phyloP scores from a whole-genome alignment of 2,797 vertebrate genomes.

The Caiman crocodilus region DNA sequence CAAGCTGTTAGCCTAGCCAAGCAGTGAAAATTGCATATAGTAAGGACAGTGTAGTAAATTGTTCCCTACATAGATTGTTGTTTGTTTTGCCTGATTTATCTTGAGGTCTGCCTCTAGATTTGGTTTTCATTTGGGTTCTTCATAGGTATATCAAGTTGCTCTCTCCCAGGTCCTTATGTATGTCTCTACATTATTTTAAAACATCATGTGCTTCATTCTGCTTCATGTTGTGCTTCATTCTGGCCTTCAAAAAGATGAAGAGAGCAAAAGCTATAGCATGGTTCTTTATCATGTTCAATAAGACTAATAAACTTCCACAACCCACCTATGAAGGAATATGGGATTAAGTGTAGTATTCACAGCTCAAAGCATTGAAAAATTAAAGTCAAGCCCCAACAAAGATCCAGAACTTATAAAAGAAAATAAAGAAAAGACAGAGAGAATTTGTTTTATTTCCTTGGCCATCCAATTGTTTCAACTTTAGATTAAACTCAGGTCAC shows the following conservation, averaged over 20 bases:
- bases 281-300: background rate
- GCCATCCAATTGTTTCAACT: too few species aligned
- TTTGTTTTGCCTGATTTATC: background rate
- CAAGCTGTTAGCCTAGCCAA: background rate
- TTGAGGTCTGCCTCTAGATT: background rate
- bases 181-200: slow-evolving; percentile 18
- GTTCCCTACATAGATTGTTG: background rate
- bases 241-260: background rate
- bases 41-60: background rate
- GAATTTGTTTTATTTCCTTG: too few species aligned
- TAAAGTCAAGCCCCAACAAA: too few species aligned
- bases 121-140: background rate
- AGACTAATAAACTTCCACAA: background rate
- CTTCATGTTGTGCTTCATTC: background rate
- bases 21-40: background rate
- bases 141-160: background rate
- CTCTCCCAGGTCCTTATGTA: background rate
- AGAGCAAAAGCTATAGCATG: background rate
- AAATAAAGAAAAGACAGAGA: too few species aligned
- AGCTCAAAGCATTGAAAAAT: too few species aligned
- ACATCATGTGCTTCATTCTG: background rate
- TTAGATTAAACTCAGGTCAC: too few species aligned
- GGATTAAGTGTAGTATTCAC: background rate
- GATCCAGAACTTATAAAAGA: too few species aligned
- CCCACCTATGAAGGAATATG: background rate